Percentiles rank a stretch among this genome's conserved stretches.
Conservation (phyloP, 64 coral and sea anemone genomes). For the Montipora efflorescens region DNA sequence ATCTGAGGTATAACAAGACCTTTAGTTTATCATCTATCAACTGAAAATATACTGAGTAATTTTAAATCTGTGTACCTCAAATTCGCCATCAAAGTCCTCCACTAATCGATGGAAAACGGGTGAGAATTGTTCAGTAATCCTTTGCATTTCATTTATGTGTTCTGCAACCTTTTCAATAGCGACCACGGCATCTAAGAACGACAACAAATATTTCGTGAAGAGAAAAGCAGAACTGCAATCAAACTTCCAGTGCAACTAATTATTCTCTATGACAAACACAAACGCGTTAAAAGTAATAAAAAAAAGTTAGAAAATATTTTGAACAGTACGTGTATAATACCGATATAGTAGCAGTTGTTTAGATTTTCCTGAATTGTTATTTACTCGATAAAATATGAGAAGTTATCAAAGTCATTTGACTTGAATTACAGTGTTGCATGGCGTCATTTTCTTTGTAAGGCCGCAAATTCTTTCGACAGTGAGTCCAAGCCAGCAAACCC, state of each 20-base stretch:
- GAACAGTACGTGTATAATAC: too few relatives aligned
- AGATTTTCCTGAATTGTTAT: too few relatives aligned
- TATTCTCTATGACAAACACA: too few relatives aligned
- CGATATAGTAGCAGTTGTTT: too few relatives aligned
- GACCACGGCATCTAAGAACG: conserved; percentile 79
- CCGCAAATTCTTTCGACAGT: too few relatives aligned
- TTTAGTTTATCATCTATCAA: not conserved
- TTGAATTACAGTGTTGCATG: too few relatives aligned
- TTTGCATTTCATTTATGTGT: conserved; percentile 99
- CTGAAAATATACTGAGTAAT: not conserved
- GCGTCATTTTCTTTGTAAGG: too few relatives aligned
- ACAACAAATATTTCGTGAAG: not conserved
- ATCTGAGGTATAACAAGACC: not conserved
- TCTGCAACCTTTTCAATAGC: conserved; percentile 96
- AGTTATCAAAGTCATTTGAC: too few relatives aligned
- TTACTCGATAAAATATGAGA: too few relatives aligned
- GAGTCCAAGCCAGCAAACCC: too few relatives aligned
- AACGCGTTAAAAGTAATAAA: not conserved
- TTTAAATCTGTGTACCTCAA: conserved; percentile 66
- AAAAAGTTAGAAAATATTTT: not conserved
- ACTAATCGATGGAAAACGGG: conserved; percentile 82
- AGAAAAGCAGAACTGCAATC: too few relatives aligned
- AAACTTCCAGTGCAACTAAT: too few relatives aligned
- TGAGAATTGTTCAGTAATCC: conserved; percentile 94
- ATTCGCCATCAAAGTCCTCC: conserved; percentile 42